Percentiles rank a stretch among this genome's conserved stretches.
Conservation (phyloP, 2,797 vertebrate genomes). For the Sebastes baramenuke region DNA sequence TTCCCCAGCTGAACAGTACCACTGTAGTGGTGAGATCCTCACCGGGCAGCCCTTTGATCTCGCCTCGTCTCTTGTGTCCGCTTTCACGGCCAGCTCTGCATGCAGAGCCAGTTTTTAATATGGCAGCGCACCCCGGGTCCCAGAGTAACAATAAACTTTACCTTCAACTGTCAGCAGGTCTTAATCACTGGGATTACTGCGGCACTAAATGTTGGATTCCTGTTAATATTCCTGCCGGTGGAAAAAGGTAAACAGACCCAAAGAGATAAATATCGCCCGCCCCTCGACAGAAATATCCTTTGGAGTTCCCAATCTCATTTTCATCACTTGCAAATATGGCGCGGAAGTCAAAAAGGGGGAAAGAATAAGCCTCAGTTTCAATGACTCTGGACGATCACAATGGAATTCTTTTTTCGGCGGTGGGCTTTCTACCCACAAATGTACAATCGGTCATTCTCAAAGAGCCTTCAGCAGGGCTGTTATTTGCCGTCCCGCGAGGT, state of each 20-base stretch:
- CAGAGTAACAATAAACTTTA: slow-evolving; percentile 84
- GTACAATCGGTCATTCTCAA: slow-evolving; percentile 70
- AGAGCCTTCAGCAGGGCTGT: slow-evolving; percentile 57
- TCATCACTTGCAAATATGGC: slow-evolving; percentile 86
- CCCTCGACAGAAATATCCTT: slow-evolving; percentile 75
- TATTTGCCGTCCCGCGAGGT: slow-evolving; percentile 69
- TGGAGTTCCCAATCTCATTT: slow-evolving; percentile 74
- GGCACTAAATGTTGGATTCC: slow-evolving; percentile 84
- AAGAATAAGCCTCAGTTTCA: slow-evolving; percentile 64
- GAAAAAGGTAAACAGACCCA: slow-evolving; percentile 83
- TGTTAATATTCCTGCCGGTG: slow-evolving; percentile 86
- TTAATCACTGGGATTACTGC: slow-evolving; percentile 92
- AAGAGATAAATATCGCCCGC: slow-evolving; percentile 76
- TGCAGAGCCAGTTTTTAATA: slow-evolving; percentile 78
- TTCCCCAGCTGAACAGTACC: slow-evolving; percentile 61
- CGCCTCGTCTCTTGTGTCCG: slow-evolving; percentile 62
- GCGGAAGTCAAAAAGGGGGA: slow-evolving; percentile 53
- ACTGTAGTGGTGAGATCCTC: slow-evolving; percentile 65
- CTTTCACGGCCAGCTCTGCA: slow-evolving; percentile 71
- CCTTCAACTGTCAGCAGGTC: slow-evolving; percentile 88
- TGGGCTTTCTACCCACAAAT: slow-evolving; percentile 54
- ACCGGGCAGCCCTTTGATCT: slow-evolving; percentile 75
- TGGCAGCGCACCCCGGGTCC: slow-evolving; percentile 79
- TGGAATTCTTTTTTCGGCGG: slow-evolving; percentile 60
- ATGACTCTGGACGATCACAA: slow-evolving; percentile 66